Evolutionary conservation across 2,113 vertebrate genomes (phyloP).

Genomic region (Lagopus leucura): DNA sequence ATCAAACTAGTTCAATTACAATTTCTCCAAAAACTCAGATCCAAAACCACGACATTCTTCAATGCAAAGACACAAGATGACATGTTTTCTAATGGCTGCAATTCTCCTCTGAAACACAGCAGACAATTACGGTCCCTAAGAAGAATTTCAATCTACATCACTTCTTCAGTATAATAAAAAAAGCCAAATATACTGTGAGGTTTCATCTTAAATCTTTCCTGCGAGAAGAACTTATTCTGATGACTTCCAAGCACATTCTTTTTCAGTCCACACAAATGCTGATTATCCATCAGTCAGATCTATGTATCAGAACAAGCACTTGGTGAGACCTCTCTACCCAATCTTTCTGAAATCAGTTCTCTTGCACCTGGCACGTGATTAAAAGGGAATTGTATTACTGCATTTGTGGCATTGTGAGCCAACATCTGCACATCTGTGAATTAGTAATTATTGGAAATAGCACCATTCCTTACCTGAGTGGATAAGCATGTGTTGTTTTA

Average conservation of each 20-base stretch:
- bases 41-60: background rate
- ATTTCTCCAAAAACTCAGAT: background rate
- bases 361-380: background rate
- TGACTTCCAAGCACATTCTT: background rate
- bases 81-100: background rate
- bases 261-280: slow-evolving; percentile 27
- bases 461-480: slow-evolving; percentile 90
- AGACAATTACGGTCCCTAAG: background rate
- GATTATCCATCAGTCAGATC: background rate
- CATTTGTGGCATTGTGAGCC: background rate
- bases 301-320: background rate
- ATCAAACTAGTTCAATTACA: background rate
- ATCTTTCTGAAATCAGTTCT: background rate
- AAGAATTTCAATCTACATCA: background rate
- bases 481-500: slow-evolving; percentile 99
- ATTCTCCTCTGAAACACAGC: slow-evolving; percentile 1
- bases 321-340: background rate
- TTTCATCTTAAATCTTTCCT: background rate
- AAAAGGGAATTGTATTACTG: background rate
- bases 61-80: background rate
- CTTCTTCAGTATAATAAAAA: background rate
- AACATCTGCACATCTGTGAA: background rate
- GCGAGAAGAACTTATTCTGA: background rate
- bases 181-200: background rate
- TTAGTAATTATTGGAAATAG: background rate